Evolutionary conservation across 2,888 invertebrate species (phyloP), one percentile per base, ranked within the genome.

Genomic region (Rotaria macrura): DNA sequence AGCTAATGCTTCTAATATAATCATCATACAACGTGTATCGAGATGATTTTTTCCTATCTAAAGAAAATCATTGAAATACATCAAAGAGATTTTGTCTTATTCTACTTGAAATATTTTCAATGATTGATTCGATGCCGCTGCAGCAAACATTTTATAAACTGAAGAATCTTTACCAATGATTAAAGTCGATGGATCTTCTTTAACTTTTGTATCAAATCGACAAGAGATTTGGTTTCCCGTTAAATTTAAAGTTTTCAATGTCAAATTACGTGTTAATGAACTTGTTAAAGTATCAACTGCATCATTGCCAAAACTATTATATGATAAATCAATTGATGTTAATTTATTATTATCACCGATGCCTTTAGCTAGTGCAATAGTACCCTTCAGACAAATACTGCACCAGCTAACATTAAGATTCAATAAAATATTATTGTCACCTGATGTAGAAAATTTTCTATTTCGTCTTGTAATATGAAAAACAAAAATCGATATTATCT

Each of bases 261-360:
- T 34, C 40, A 79, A n/a, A 79, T 79, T 79, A 3, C 79, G 79
- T 43, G 23, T n/a, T 43, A 79, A 79, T 43, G 79, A 79, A 79
- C 34, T 43, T 23, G 79, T 43, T 43, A 79, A n/a, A 4, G 4
- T 2, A 20, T 40, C 79, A 3, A 79, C 10, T 43, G 43, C 14
- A 43, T 79, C 79, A 79, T 79, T 79, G 12, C 17, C 43, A 79
- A 79, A 79, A 79, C 79, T 40, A 79, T 79, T 79, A n/a, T 79
- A 3, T 43, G 79, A 79, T 79, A 79, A 79, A 79, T 79, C 25
- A 40, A 79, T 25, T 12, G 40, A 43, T 20, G 12, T 43, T 43
- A 79, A n/a, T 79, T 23, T 40, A 79, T 79, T 79, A 79, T 79
- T 79, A 2, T 79, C 79, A 14, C 79, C 79, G 6, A 79, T 79